Percentiles rank a stretch among this genome's conserved stretches.
Evolutionary conservation across 1,140 invertebrate species (phyloP).

Genomic region (Eumeta japonica): DNA sequence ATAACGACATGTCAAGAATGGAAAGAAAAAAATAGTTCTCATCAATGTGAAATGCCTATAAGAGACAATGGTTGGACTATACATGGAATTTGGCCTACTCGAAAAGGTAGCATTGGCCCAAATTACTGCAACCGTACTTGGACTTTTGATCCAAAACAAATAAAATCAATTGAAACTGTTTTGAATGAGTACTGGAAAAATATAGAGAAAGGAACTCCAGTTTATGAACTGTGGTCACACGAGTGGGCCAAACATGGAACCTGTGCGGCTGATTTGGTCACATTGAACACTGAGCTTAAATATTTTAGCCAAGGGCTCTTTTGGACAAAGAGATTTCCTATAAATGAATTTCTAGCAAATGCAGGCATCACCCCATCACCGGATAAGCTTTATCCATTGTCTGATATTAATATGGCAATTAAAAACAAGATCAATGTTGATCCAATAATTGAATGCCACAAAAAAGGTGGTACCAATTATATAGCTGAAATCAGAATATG

Average conservation of each 20-base stretch:
- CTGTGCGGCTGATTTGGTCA: constrained; percentile 65
- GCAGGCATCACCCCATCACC: constrained; percentile 61
- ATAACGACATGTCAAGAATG: constrained; percentile 72
- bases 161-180: constrained; percentile 62
- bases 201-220: constrained; percentile 61
- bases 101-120: constrained; percentile 65
- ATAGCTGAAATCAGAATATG: constrained; percentile 68
- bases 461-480: constrained; percentile 60
- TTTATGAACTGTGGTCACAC: constrained; percentile 73
- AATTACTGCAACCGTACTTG: constrained; percentile 67
- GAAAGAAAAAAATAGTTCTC: constrained; percentile 60
- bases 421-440: constrained; percentile 57
- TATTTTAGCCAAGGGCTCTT: constrained; percentile 71
- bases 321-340: constrained; percentile 64
- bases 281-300: constrained; percentile 66
- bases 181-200: constrained; percentile 73
- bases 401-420: constrained; percentile 61
- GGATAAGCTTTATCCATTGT: constrained; percentile 57
- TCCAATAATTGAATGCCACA: constrained; percentile 64
- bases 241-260: constrained; percentile 87
- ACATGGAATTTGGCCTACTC: constrained; percentile 82
- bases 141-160: constrained; percentile 61
- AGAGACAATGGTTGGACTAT: constrained; percentile 70
- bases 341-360: constrained; percentile 61
- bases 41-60: constrained; percentile 65